Evolutionary conservation across 2,797 vertebrate genomes (phyloP).

Genomic region (Ambastaia sidthimunki): DNA sequence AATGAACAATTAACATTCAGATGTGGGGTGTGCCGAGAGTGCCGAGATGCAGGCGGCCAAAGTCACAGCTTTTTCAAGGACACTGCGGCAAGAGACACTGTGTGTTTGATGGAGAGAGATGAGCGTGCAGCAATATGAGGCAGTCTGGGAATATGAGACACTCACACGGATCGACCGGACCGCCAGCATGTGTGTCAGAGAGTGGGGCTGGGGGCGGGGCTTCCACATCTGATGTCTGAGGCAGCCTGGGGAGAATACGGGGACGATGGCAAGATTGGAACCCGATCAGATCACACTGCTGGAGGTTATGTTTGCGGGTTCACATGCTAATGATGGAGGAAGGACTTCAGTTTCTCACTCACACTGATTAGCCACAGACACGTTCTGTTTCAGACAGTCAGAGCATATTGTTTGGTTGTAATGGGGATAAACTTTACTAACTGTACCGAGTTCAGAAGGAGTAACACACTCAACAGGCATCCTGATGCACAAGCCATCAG

Average conservation of each 20-base stretch:
- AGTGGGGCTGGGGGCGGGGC: neutral
- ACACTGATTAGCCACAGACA: conserved; percentile 2
- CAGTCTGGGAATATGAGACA: conserved; percentile 44
- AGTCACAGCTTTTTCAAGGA: conserved; percentile 82
- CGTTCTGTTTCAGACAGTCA: neutral
- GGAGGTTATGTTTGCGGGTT: neutral
- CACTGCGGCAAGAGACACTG: conserved; percentile 74
- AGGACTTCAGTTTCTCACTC: neutral
- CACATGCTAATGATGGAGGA: neutral
- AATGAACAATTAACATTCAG: neutral
- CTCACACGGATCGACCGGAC: conserved; percentile 15
- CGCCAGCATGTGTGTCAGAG: conserved; percentile 7
- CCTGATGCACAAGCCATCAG: neutral
- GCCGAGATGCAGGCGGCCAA: conserved; percentile 60
- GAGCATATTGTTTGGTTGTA: neutral
- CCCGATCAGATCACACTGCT: neutral
- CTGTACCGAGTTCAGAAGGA: neutral
- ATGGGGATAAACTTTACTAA: neutral
- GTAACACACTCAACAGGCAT: conserved; percentile 4
- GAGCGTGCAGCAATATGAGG: conserved; percentile 53
- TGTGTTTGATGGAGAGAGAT: conserved; percentile 16
- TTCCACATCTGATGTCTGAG: neutral
- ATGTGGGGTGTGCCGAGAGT: conserved; percentile 5
- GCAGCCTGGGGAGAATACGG: neutral
- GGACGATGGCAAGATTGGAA: neutral